Evolutionary conservation across 2,113 vertebrate species (phyloP).

Genomic region (Tachysurus fulvidraco): DNA sequence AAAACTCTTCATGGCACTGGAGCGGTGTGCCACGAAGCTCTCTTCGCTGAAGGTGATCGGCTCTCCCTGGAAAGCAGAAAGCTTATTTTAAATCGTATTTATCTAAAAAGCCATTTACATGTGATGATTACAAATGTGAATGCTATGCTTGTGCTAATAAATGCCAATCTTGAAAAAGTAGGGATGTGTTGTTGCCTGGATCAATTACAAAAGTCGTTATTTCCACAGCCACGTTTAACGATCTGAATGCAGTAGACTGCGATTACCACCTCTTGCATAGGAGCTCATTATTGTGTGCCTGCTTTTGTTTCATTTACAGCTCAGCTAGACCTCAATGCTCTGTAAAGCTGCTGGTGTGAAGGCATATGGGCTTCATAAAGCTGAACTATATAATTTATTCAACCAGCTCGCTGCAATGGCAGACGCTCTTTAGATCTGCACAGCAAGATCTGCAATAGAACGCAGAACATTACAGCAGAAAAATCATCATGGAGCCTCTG

Average conservation of each 20-base stretch:
- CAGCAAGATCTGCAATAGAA: not conserved
- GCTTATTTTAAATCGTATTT: constrained; percentile 38
- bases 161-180: not conserved
- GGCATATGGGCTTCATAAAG: constrained; percentile 47
- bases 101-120: not conserved
- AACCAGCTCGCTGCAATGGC: not conserved
- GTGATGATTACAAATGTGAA: not conserved
- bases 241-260: constrained; percentile 26
- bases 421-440: constrained; percentile 3
- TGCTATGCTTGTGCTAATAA: not conserved
- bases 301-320: constrained; percentile 72
- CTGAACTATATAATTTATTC: constrained; percentile 34
- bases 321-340: constrained; percentile 57
- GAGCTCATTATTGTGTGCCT: constrained; percentile 63
- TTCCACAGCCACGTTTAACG: constrained; percentile 29
- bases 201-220: constrained; percentile 34
- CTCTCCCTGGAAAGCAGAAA: constrained; percentile 80
- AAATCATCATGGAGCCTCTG: not conserved
- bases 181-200: constrained; percentile 3
- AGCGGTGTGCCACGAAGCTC: constrained; percentile 90
- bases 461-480: constrained; percentile 5
- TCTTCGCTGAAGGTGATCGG: constrained; percentile 92
- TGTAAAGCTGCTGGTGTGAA: constrained; percentile 45
- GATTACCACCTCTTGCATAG: constrained; percentile 54
- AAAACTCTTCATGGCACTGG: constrained; percentile 87